Base-by-base conservation (phyloP, 2,888 invertebrate species). In the Xanthia togata region DNA sequence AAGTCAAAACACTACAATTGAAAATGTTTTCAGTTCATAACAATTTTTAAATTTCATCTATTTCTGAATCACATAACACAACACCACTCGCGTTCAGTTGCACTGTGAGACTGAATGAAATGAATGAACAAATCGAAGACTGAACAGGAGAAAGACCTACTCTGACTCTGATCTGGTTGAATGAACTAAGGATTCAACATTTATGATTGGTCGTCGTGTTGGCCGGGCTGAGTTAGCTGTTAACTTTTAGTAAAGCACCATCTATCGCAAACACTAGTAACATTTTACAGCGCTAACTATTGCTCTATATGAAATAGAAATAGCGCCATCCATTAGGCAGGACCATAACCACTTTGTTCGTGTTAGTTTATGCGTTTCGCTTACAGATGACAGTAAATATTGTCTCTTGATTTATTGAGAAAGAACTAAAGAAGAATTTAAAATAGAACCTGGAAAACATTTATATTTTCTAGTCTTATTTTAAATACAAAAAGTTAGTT, bases 31-130 rank as follows among this genome's bases (percentile, higher is more conserved):
- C 74, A 89, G 88, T 91, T 91, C 89, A 91, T 84, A 90, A 89
- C 88, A 91, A 89, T 87, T 87, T 86, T 83, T 78, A 76, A 79
- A 87, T 87, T 85, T 80, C 77, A 82, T 81, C 65, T 72, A 85
- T 85, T 82, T 83, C 73, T 55, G 68, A 86, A 84, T 86, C 83
- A 90, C 89, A 89, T 84, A 87, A 81, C 86, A 89, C 86, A 76
- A 90, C 81, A 86, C 92, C 90, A 78, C 85, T 70, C 79, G 63
- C 74, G 41, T 69, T 64, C 75, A 87, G 85, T 88, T 64, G 84
- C 83, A 87, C 87, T 84, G 84, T 92, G 92, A 93, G 88, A 92
- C 87, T 90, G 92, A 90, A 89, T 88, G 89, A 89, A 85, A 76
- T 74, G 83, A 80, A 72, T 63, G 79, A 79, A 64, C n/a, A 64